A percentile compares a stretch with the other conserved stretches of the same genome.
Conservation (phyloP, 2,113 vertebrate genomes). For the Caretta caretta region DNA sequence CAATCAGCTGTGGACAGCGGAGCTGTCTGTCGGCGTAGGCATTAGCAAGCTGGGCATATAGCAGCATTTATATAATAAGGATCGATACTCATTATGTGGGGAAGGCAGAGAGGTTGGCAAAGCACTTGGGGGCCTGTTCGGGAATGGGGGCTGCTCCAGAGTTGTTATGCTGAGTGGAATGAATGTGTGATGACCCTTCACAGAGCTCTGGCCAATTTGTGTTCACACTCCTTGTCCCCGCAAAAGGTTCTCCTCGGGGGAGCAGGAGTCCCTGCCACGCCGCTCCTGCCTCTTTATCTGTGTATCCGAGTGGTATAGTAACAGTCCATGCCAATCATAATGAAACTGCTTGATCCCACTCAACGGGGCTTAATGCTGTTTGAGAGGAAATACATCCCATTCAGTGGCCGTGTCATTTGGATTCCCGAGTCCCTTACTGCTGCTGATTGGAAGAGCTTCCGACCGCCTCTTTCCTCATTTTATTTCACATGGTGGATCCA, state of each 20-base stretch:
- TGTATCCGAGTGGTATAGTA: fast-evolving
- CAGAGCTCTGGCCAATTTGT: neutral
- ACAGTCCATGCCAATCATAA: neutral
- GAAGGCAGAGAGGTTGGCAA: slow-evolving; percentile 23
- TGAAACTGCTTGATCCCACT: neutral
- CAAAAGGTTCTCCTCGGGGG: neutral
- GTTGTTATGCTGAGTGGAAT: neutral
- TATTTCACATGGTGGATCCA: neutral
- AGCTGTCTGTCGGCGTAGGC: neutral
- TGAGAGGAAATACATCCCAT: neutral
- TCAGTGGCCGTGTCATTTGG: neutral
- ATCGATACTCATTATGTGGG: neutral
- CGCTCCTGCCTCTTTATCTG: neutral
- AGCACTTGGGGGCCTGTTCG: neutral
- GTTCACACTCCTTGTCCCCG: neutral
- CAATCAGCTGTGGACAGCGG: fast-evolving
- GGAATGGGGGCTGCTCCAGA: neutral
- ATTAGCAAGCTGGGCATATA: neutral
- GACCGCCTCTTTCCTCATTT: neutral
- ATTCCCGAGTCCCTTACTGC: fast-evolving
- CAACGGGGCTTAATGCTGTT: neutral
- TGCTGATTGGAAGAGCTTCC: neutral
- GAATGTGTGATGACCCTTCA: fast-evolving
- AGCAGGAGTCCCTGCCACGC: neutral
- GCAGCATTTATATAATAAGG: neutral